Conservation (phyloP, 2,113 vertebrate genomes). For the Rousettus leschenaultii region DNA sequence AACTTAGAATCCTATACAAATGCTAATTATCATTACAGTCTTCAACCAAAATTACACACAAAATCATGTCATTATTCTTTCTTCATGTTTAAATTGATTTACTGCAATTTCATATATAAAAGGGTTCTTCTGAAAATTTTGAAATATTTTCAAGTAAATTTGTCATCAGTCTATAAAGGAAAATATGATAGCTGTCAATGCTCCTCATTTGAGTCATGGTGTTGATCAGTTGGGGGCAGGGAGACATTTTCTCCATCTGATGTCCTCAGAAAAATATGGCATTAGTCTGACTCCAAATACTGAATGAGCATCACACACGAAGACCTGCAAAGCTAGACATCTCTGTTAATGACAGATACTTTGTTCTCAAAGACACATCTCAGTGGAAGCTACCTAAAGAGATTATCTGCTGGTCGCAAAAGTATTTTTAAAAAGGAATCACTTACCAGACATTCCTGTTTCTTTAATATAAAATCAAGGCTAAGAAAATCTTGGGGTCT, state of each 20-base stretch:
- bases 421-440: neutral
- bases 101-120: neutral
- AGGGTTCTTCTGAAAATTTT: constrained; percentile 1
- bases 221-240: neutral
- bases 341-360: neutral
- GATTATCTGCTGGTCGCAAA: neutral
- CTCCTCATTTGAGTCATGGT: neutral
- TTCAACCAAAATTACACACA: neutral
- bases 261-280: neutral
- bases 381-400: neutral
- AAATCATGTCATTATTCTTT: neutral
- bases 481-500: neutral
- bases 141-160: constrained; percentile 36
- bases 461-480: neutral
- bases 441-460: neutral
- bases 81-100: neutral
- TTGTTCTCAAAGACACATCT: neutral
- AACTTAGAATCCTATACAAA: neutral
- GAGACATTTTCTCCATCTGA: neutral
- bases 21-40: neutral
- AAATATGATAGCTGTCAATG: neutral
- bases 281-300: neutral
- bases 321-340: neutral
- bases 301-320: neutral
- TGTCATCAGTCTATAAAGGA: neutral